Evolutionary conservation across 2,113 vertebrate genomes (phyloP).

Genomic region (Motacilla tschutschensis): DNA sequence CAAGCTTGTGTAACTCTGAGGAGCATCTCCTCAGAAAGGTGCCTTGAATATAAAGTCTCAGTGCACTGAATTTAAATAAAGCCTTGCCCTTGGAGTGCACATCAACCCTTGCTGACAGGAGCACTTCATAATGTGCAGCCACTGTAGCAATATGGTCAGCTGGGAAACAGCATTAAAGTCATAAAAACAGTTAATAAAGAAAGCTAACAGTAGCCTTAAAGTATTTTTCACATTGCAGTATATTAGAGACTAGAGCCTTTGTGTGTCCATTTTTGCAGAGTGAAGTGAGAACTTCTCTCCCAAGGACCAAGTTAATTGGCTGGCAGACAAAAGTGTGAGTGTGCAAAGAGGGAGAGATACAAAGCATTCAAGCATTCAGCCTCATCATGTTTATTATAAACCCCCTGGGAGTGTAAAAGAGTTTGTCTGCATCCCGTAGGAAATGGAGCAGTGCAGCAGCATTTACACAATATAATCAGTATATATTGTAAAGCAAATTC

Average conservation of each 20-base stretch:
- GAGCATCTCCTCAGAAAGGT: not conserved
- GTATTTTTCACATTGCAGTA: not conserved
- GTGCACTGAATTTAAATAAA: not conserved
- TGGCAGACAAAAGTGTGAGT: not conserved
- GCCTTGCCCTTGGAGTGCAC: not conserved
- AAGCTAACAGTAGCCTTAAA: not conserved
- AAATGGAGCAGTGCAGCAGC: not conserved
- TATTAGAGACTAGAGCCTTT: not conserved
- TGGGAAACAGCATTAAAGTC: not conserved
- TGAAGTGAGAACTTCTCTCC: not conserved
- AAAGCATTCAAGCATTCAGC: not conserved
- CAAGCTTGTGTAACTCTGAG: not conserved
- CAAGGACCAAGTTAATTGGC: not conserved
- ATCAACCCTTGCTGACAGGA: not conserved
- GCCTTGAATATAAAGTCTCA: not conserved
- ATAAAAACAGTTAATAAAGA: slow-evolving; percentile 15
- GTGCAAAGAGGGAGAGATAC: not conserved
- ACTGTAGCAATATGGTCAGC: not conserved
- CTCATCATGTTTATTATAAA: not conserved
- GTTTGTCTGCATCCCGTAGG: not conserved
- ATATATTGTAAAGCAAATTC: not conserved
- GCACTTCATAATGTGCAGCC: not conserved
- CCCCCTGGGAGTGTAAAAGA: not conserved
- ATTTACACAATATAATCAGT: not conserved
- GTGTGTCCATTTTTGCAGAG: not conserved